Percentiles rank a stretch among this genome's conserved stretches.
These are phyloP conservation scores for Oreonectes daqikongensis DNA, from an alignment of 2,797 vertebrate species.

Conservation along the genomic window DNA sequence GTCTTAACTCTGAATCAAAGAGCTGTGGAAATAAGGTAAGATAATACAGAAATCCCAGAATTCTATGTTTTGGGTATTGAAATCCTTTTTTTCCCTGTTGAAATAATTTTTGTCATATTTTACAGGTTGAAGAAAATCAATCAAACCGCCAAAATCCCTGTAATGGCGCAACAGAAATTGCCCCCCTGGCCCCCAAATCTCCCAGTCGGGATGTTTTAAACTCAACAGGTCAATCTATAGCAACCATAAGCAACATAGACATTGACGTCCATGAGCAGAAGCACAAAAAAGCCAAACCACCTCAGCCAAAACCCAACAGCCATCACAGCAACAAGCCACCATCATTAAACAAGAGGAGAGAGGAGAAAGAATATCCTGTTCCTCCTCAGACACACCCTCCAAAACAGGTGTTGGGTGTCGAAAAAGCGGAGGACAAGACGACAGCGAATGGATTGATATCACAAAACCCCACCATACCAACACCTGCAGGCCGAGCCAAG, in stretches of 20 bases:
- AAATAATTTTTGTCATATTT: too few relatives aligned
- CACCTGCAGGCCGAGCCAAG: conserved; percentile 50
- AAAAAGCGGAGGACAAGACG: conserved; percentile 58
- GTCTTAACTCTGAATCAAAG: conserved; percentile 64
- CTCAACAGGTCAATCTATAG: conserved; percentile 72
- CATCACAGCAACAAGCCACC: conserved; percentile 41
- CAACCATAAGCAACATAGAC: conserved; percentile 85
- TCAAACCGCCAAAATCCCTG: conserved; percentile 66
- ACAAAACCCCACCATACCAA: conserved; percentile 59
- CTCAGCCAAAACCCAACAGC: conserved; percentile 53
- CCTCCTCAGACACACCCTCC: conserved; percentile 46
- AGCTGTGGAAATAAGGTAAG: conserved; percentile 73
- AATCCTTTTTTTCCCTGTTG: too few relatives aligned
- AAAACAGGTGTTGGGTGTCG: conserved; percentile 60
- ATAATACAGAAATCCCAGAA: too few relatives aligned
- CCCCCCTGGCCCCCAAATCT: conserved; percentile 53
- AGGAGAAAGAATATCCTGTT: conserved; percentile 59
- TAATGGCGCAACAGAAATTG: conserved; percentile 58
- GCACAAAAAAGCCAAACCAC: conserved; percentile 55
- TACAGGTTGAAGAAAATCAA: conserved; percentile 77
- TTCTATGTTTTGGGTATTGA: too few relatives aligned
- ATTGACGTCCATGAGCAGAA: conserved; percentile 74
- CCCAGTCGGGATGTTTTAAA: conserved; percentile 64
- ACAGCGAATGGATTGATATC: conserved; percentile 53
- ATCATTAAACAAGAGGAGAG: conserved; percentile 52